Base-by-base conservation (phyloP, 2,797 vertebrate species). In the Alauda arvensis region DNA sequence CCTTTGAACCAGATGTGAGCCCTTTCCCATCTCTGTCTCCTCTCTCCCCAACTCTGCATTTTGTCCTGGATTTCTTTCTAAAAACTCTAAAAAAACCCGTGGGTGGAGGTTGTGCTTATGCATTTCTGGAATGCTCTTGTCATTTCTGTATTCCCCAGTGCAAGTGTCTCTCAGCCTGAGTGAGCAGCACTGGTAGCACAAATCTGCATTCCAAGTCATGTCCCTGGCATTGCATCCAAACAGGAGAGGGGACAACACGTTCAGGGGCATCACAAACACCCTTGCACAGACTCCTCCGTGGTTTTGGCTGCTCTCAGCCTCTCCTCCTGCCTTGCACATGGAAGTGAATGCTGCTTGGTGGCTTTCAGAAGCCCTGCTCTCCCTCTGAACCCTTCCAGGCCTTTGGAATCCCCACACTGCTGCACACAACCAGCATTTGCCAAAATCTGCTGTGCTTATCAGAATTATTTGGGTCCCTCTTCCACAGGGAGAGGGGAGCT, bases 401-500 rank as follows among this genome's bases (percentile, higher is more conserved):
- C 40, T 68, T 43, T 0, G 6, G 48, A 39, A 82, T 8, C 34
- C 39, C 0, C 0, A 3, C 0, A 0, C 66, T 0, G 0, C 52
- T 33, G 43, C 26, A 4, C 10, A 1, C 31, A 14, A 6, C 8
- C 18, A 42, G 14, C 18, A 18, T 23, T 5, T 60, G 28, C 33
- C 56, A 26, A n/a, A 56, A 74, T 52, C 55, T 51, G 7, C 48
- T 52, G 18, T 1, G 0, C 19, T 79, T 18, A n/a, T 33, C 37
- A 29, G 33, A 46, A 69, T 60, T 34, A 6, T 39, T 65, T 65
- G 37, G 42, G 7, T 25, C 14, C 11, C 18, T 62, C 18, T 69
- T 86, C 39, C 55, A 33, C 16, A 19, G 37, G 15, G n/a, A n/a
- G n/a, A n/a, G n/a, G n/a, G 24, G 70, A 45, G 18, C 8, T 87